Evolutionary conservation across 2,113 vertebrate genomes (phyloP).

Genomic region (Ginglymostoma cirratum): DNA sequence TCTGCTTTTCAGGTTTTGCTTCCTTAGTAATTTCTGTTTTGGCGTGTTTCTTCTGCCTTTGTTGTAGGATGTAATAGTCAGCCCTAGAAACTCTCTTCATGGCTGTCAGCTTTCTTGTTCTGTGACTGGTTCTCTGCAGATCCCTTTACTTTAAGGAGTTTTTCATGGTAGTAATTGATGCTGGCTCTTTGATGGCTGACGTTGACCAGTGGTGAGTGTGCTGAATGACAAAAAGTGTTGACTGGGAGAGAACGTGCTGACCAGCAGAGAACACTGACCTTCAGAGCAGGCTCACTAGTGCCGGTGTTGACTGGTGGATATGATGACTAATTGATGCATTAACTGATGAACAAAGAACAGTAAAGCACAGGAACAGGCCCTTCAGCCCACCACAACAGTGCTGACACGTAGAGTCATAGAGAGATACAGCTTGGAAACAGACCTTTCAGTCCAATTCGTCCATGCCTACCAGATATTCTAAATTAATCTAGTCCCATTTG

Average conservation of each 20-base stretch:
- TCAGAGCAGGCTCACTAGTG: not conserved
- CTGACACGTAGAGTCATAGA: no score
- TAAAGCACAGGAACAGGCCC: no score
- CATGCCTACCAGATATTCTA: no score
- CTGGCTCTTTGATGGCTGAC: not conserved
- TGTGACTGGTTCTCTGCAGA: not conserved
- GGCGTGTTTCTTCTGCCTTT: not conserved
- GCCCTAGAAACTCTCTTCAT: not conserved
- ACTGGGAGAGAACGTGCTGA: not conserved
- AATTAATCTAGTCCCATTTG: no score
- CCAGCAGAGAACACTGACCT: not conserved
- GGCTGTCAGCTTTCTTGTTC: not conserved
- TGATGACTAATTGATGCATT: no score
- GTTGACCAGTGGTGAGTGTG: no score
- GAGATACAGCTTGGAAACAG: no score
- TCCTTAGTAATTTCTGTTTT: not conserved
- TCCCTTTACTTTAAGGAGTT: not conserved
- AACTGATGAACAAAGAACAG: no score
- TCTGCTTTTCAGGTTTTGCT: not conserved
- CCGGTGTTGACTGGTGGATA: not conserved
- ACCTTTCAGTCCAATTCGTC: no score
- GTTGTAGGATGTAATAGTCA: not conserved
- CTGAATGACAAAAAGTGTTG: no score
- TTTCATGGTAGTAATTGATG: not conserved
- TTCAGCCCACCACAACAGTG: no score